phyloP scores from a whole-genome alignment of 2,113 vertebrate genomes.

The Anarhynchus alexandrinus region DNA sequence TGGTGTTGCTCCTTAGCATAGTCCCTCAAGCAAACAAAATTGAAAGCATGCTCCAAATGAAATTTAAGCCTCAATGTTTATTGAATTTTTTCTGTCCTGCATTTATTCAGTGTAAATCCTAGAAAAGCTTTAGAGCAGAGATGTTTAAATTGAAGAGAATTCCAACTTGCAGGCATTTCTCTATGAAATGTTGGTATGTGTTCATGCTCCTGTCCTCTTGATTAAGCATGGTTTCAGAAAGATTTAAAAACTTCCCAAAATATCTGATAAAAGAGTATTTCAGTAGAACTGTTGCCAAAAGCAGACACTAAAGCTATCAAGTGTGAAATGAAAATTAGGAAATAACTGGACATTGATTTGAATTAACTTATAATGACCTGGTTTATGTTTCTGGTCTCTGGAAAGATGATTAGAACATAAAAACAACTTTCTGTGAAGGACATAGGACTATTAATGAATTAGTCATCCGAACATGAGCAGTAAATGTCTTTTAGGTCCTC shows the following conservation, averaged over 20 bases:
- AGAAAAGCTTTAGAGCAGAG: not conserved
- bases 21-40: not conserved
- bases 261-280: not conserved
- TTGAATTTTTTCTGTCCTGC: not conserved
- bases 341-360: not conserved
- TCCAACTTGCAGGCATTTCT: not conserved
- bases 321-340: slow-evolving; percentile 37
- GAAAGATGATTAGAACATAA: slow-evolving; percentile 1
- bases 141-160: not conserved
- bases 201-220: not conserved
- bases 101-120: not conserved
- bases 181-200: not conserved
- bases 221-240: not conserved
- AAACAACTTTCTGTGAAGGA: slow-evolving; percentile 44
- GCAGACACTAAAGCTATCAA: not conserved
- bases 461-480: not conserved
- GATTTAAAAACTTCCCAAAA: not conserved
- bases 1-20: not conserved
- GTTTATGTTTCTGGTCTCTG: slow-evolving; percentile 26
- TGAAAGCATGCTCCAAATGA: fast-evolving
- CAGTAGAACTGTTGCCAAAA: not conserved
- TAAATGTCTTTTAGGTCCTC: not conserved
- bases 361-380: slow-evolving; percentile 31
- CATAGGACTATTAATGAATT: not conserved
- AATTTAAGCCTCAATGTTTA: not conserved